Conservation (phyloP, 2,888 invertebrate genomes). For the Mimas tiliae region DNA sequence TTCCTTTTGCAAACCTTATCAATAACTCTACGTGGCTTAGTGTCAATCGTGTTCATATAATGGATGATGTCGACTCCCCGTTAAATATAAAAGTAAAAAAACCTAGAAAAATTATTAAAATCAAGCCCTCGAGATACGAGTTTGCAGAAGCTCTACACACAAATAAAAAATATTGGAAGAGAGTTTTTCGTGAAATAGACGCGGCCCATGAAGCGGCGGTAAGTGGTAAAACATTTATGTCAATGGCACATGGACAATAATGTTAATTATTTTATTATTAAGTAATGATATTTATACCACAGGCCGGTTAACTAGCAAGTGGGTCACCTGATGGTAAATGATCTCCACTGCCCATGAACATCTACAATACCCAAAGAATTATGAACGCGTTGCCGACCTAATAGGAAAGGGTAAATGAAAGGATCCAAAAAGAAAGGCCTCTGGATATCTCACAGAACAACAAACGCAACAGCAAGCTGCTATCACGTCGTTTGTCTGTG, state of each 20-base stretch:
- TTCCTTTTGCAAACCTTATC: conserved; percentile 5
- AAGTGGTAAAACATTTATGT: conserved; percentile 37
- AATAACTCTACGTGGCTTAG: conserved; percentile 9
- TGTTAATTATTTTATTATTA: neutral
- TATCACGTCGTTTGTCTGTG: too few species aligned
- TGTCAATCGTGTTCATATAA: neutral
- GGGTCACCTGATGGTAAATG: too few species aligned
- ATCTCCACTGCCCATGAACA: too few species aligned
- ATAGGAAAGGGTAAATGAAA: too few species aligned
- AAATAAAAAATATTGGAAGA: conserved; percentile 70
- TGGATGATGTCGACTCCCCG: neutral
- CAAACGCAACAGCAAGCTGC: too few species aligned
- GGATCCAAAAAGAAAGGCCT: too few species aligned
- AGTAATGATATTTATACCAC: too few species aligned
- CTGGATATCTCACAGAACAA: too few species aligned
- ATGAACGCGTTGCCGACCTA: too few species aligned
- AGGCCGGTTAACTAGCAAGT: too few species aligned
- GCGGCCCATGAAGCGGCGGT: conserved; percentile 45
- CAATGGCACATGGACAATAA: neutral
- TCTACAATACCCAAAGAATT: too few species aligned
- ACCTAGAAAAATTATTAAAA: conserved; percentile 58
- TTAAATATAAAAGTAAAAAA: conserved; percentile 35
- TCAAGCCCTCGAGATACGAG: conserved; percentile 64
- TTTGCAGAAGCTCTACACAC: conserved; percentile 54
- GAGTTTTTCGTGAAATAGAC: conserved; percentile 58